phyloP scores from a whole-genome alignment of 2,888 invertebrate species.

The Tridacna gigas region DNA sequence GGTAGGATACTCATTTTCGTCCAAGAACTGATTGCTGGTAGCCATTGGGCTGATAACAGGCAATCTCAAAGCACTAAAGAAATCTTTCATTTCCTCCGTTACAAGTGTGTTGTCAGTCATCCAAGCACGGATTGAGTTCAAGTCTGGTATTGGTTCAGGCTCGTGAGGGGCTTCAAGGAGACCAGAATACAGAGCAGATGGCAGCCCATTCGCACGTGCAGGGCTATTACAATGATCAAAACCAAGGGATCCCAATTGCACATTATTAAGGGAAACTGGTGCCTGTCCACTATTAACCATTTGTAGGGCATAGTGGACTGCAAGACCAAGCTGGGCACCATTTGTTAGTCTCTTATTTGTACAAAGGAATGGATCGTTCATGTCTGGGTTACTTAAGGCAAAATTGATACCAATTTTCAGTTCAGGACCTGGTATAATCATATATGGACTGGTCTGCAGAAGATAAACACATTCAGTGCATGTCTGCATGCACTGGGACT shows the following conservation, averaged over 20 bases:
- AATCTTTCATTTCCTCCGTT: constrained; percentile 65
- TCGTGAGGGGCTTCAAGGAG: constrained; percentile 43
- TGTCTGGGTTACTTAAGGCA: constrained; percentile 69
- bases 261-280: constrained; percentile 69
- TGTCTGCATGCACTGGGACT: constrained; percentile 64
- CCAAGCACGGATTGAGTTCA: constrained; percentile 73
- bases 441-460: constrained; percentile 64
- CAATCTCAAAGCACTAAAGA: constrained; percentile 85
- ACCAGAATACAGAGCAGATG: constrained; percentile 76
- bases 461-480: constrained; percentile 78
- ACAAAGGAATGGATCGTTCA: constrained; percentile 70
- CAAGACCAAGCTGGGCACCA: constrained; percentile 76
- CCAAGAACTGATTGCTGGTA: constrained; percentile 67
- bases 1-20: constrained; percentile 70
- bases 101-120: constrained; percentile 74
- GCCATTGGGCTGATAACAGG: constrained; percentile 85
- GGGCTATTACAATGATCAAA: constrained; percentile 79
- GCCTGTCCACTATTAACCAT: constrained; percentile 70
- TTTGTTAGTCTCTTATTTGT: constrained; percentile 64
- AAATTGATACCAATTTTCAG: constrained; percentile 76
- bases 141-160: constrained; percentile 38
- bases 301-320: constrained; percentile 74
- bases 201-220: constrained; percentile 70
- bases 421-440: constrained; percentile 66
- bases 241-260: constrained; percentile 74